phyloP scores from a whole-genome alignment of 2,888 invertebrate species.

The Eupithecia dodoneata region DNA sequence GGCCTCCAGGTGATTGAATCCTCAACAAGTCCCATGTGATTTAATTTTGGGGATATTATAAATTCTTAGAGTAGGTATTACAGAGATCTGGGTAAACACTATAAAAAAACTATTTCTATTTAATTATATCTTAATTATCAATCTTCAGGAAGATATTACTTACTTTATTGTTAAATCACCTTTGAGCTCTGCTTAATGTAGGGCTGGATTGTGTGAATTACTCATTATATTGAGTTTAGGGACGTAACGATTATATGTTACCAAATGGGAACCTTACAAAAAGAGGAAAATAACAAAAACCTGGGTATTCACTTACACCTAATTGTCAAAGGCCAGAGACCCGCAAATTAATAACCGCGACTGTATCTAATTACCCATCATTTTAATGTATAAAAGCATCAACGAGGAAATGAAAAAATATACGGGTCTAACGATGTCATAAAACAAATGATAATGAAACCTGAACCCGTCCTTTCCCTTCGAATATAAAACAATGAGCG shows the following conservation, averaged over 20 bases:
- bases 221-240: background rate
- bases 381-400: slow-evolving; percentile 10
- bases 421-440: slow-evolving; percentile 37
- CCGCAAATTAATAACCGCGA: slow-evolving; percentile 11
- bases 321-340: background rate
- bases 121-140: background rate
- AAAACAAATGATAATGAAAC: slow-evolving; percentile 43
- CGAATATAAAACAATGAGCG: slow-evolving; percentile 46
- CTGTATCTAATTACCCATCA: slow-evolving; percentile 12
- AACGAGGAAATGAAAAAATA: slow-evolving; percentile 15
- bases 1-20: background rate
- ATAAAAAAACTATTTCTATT: background rate
- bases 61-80: background rate
- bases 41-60: background rate
- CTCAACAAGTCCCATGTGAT: background rate
- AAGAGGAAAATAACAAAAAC: slow-evolving; percentile 4
- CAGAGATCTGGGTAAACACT: background rate
- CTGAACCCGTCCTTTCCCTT: slow-evolving; percentile 41
- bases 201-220: background rate
- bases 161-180: background rate
- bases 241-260: background rate
- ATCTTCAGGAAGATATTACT: background rate
- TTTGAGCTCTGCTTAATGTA: background rate
- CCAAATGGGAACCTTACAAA: background rate
- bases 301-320: slow-evolving; percentile 1